Base-by-base conservation (phyloP, 2,113 vertebrate species). In the Upupa epops region DNA sequence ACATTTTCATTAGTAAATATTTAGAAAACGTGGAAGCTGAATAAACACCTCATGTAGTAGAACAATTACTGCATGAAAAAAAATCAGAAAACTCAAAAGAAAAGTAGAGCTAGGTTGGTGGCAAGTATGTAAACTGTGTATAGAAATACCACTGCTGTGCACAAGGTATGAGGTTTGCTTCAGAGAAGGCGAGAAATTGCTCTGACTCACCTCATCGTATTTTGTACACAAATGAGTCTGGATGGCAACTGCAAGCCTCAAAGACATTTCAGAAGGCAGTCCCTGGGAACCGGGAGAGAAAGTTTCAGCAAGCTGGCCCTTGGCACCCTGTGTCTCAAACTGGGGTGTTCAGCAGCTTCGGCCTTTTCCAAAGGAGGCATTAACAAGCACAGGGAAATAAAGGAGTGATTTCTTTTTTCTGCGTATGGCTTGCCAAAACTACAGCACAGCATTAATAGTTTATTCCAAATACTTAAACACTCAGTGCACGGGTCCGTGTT, bases 1-100 rank as follows among this genome's bases (percentile, higher is more conserved):
- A 83, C 4, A 59, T 83, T 28, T 95, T 89, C 54, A 66, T 95
- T 88, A 87, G 88, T 94, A 97, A 95, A 92, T 95, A 96, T 96
- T 96, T 95, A 95, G 94, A 95, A 77, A 59, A 64, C 60, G 75
- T 46, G 86, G 58, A 90, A 92, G 81, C 68, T 91, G 92, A 91
- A 88, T 95, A 96, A 96, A 96, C 32, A 66, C 72, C 71, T 86
- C 36, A 32, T 91, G 95, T 91, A 89, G 42, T 70, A 84, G 54
- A 86, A 89, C 68, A 88, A 86, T 88, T 92, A 83, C 37, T 72
- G 31, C 31, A 84, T 72, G 51, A 88, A 95, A 94, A 61, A 83
- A 95, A 95, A 74, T 69, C 75, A 86, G 76, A 94, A 88, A 46
- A 63, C 51, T 95, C 34, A 89, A 78, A 94, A 83, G 64, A 71